These are phyloP conservation scores for Nipponacmea schrenckii DNA, from an alignment of 2,888 invertebrate genomes.

Conservation along the genomic window DNA sequence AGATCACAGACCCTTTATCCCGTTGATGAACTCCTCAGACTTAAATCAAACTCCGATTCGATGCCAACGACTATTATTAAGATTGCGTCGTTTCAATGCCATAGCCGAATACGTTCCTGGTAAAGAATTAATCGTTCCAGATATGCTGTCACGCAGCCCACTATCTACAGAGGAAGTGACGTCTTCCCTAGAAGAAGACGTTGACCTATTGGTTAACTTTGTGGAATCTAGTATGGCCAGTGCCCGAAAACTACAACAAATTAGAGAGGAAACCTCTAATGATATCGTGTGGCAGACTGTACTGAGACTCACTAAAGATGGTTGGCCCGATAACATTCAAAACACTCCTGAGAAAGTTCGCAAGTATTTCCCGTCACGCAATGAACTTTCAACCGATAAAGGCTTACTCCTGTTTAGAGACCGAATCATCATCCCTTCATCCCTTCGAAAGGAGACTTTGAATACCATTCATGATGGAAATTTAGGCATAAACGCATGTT, in stretches of 20 bases:
- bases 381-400: conserved; percentile 23
- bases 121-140: conserved; percentile 33
- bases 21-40: conserved; percentile 34
- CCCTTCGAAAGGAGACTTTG: background rate
- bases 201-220: conserved; percentile 19
- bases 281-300: conserved; percentile 21
- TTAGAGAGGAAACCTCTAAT: conserved; percentile 11
- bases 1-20: conserved; percentile 40
- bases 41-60: conserved; percentile 30
- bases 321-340: conserved; percentile 28
- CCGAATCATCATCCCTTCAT: background rate
- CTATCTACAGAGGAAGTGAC: conserved; percentile 1
- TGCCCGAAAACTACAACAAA: conserved; percentile 19
- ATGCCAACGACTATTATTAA: conserved; percentile 37
- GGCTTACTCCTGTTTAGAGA: conserved; percentile 18
- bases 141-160: conserved; percentile 32
- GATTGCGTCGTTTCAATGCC: conserved; percentile 29
- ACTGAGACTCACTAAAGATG: conserved; percentile 13
- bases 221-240: conserved; percentile 12
- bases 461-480: background rate
- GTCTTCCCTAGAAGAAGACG: conserved; percentile 18
- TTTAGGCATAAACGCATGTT: too few relatives aligned
- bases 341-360: conserved; percentile 10
- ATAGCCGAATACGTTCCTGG: conserved; percentile 28
- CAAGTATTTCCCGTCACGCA: conserved; percentile 19